Conservation (phyloP, 2,888 invertebrate species). For the Thecophora atra region DNA sequence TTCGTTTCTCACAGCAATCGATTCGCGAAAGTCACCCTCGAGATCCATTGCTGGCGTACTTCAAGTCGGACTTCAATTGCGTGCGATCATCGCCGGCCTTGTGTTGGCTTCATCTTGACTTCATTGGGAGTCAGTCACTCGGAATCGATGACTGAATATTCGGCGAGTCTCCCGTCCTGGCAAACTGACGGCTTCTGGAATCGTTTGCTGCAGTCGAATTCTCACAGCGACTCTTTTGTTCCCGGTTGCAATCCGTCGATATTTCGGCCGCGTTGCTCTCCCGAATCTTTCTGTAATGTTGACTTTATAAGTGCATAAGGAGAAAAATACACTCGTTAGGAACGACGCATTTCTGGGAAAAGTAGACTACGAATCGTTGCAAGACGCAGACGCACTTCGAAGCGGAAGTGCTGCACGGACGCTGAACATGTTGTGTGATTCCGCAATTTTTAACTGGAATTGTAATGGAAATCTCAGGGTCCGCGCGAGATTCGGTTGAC, state of each 20-base stretch:
- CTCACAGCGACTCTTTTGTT: constrained; percentile 25
- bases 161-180: constrained; percentile 58
- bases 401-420: neutral
- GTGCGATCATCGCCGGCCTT: constrained; percentile 29
- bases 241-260: constrained; percentile 2
- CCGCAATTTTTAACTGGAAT: too few species aligned
- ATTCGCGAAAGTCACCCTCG: constrained; percentile 50
- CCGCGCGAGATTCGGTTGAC: too few species aligned
- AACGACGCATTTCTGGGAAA: constrained; percentile 17
- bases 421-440: neutral
- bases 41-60: constrained; percentile 37
- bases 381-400: neutral
- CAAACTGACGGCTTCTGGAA: neutral
- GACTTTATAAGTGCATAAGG: neutral
- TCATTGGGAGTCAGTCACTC: constrained; percentile 65
- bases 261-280: neutral
- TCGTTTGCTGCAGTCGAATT: constrained; percentile 19
- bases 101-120: constrained; percentile 53
- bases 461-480: too few species aligned
- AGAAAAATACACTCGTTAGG: neutral
- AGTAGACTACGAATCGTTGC: neutral
- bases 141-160: constrained; percentile 65
- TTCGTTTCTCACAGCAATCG: constrained; percentile 13
- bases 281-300: neutral
- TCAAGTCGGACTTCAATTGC: constrained; percentile 24